Conservation (phyloP, 1,140 invertebrate genomes). For the Reticulitermes speratus region DNA sequence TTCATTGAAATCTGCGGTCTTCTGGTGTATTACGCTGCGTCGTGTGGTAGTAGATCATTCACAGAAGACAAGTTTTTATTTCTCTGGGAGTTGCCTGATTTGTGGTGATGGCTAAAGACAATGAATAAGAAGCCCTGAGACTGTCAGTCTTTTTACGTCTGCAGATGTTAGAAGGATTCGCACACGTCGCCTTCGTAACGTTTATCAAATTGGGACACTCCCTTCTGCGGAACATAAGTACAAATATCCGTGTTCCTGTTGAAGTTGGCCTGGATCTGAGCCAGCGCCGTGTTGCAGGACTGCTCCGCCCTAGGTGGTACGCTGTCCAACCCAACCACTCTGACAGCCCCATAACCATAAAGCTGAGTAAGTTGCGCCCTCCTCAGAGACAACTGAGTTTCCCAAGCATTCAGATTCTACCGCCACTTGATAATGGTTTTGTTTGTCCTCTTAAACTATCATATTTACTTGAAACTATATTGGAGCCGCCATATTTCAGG, state of each 20-base stretch:
- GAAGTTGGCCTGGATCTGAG: not conserved
- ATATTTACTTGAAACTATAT: too few species aligned
- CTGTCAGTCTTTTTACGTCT: not conserved
- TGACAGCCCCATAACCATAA: not conserved
- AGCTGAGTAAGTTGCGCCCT: not conserved
- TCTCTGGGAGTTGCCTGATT: not conserved
- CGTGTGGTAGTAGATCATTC: not conserved
- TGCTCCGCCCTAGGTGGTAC: not conserved
- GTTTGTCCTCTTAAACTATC: too few species aligned
- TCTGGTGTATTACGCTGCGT: too few species aligned
- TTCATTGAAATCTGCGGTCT: too few species aligned
- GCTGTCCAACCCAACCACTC: not conserved
- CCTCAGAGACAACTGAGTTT: not conserved
- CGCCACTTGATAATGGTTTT: too few species aligned
- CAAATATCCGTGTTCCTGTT: not conserved
- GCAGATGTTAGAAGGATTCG: not conserved
- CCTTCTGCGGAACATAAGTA: not conserved
- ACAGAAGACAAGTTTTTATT: not conserved
- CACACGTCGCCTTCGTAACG: not conserved
- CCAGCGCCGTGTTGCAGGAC: not conserved
- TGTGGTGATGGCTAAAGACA: not conserved
- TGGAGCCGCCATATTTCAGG: too few species aligned
- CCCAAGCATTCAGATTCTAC: not conserved
- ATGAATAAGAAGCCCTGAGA: not conserved
- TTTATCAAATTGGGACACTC: slow-evolving; percentile 18